Evolutionary conservation across 2,113 vertebrate species (phyloP), one percentile per base, ranked within the genome.

Genomic region (Xyrauchen texanus): DNA sequence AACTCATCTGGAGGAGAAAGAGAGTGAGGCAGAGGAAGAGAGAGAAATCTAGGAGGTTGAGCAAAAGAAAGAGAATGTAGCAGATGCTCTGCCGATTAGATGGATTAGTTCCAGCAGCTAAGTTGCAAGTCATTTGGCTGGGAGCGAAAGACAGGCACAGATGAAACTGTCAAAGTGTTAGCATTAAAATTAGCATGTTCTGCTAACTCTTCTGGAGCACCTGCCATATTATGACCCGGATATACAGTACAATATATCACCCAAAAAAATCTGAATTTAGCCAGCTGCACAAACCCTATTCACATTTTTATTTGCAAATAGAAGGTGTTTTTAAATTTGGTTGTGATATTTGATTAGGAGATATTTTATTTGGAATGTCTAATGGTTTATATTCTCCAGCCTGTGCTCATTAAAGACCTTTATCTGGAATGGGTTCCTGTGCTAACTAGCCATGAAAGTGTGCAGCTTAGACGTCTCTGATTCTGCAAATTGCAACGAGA

Each of bases 401-500:
- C 46, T 57, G 12, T 58, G 8, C 71, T 62, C 4, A 49, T 34
- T 15, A 74, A 44, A 62, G 3, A 46, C 13, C 64, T 75, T 75
- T 79, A 66, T 76, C 82, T 79, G 51, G 79, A 83, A 71, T 34
- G 62, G 64, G 85, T 87, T 88, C 84, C 86, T 74, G 82, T 89
- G 86, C 88, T 89, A 90, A 88, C 84, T 87, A 83, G 86, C 68
- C 83, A 87, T 88, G 88, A 88, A 91, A 87, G 88, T 87, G 85
- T 86, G 86, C 88, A 88, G 71, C 89, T 90, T 89, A 86, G 86
- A 89, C 86, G 89, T 89, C 89, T 90, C 86, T 90, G 90, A 92
- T 90, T 93, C 88, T 89, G 90, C 89, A 90, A 89, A 91, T 93
- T 90, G 87, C 88, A 90, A 90, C 83, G 88, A 87, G 91, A 89